Evolutionary conservation across 2,797 vertebrate species (phyloP), one percentile per base, ranked within the genome.

Genomic region (Knipowitschia caucasica): DNA sequence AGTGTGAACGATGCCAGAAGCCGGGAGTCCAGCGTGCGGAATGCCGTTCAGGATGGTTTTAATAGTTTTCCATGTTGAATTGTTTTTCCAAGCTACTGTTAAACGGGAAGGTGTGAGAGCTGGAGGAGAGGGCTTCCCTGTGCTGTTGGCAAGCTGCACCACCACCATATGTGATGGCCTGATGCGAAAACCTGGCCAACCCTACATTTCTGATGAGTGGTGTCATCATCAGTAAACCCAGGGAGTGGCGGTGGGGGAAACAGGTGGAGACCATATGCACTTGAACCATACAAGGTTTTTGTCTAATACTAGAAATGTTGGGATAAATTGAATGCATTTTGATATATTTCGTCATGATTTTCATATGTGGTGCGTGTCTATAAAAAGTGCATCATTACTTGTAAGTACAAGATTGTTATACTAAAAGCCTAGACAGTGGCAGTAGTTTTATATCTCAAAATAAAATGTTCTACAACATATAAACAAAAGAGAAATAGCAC

Each of bases 71-170:
- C 78, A 76, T 70, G 77, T 74, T 62, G 77, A 85, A 79, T 82
- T 83, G 79, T 84, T 84, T 88, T 88, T 88, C 85, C 84, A 77
- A 82, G 86, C 86, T 86, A 84, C 82, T 71, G 85, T 83, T 82
- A 82, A 85, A 84, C 49, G 24, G 61, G 70, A 65, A 78, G 77
- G 70, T 36, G 57, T 66, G 67, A 39, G 69, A 36, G 69, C 69
- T 73, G 35, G 59, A 62, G 73, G 69, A 55, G 62, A 68, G 87
- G 87, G 86, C 69, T 89, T 89, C 81, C 86, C 87, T 85, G 75
- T 67, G 86, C 80, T 85, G 71, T 62, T 87, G 85, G 86, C 80
- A 72, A 60, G 69, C 50, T 36, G 65, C 56, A 60, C 59, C 35
- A 12, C 30, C 50, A 59, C 80, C 80, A 80, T 70, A 81, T 83